phyloP scores from a whole-genome alignment of 2,113 vertebrate genomes.

The Uria lomvia region DNA sequence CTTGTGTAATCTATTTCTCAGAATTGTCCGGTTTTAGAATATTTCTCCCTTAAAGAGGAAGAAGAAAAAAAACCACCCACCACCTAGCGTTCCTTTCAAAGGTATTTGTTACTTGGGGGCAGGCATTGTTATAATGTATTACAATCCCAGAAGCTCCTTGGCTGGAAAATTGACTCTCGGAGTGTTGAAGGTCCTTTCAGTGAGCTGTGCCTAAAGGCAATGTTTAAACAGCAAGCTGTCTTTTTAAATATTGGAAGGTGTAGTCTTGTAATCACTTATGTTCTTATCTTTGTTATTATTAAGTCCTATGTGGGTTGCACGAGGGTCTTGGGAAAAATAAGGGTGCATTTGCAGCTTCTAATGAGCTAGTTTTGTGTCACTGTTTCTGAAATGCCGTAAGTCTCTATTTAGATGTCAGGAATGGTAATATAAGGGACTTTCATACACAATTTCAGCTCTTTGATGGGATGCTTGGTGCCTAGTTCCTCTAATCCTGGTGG shows the following conservation, averaged over 20 bases:
- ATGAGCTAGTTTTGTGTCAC: neutral
- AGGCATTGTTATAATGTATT: neutral
- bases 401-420: slow-evolving; percentile 32
- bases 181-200: neutral
- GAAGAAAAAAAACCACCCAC: neutral
- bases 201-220: neutral
- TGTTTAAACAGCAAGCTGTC: neutral
- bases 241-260: slow-evolving; percentile 21
- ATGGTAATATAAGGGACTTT: neutral
- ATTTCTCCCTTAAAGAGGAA: neutral
- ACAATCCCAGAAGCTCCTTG: neutral
- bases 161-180: neutral
- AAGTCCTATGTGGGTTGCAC: neutral
- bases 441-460: neutral
- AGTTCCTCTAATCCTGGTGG: neutral
- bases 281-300: slow-evolving; percentile 8
- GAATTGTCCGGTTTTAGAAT: neutral
- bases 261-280: slow-evolving; percentile 36
- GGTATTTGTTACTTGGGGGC: neutral
- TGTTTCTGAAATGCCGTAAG: neutral
- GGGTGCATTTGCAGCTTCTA: neutral
- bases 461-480: neutral
- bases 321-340: neutral
- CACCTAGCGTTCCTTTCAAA: neutral
- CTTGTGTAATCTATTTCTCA: accelerated